Conservation (phyloP, 2,888 invertebrate genomes). For the Melieria crassipennis region DNA sequence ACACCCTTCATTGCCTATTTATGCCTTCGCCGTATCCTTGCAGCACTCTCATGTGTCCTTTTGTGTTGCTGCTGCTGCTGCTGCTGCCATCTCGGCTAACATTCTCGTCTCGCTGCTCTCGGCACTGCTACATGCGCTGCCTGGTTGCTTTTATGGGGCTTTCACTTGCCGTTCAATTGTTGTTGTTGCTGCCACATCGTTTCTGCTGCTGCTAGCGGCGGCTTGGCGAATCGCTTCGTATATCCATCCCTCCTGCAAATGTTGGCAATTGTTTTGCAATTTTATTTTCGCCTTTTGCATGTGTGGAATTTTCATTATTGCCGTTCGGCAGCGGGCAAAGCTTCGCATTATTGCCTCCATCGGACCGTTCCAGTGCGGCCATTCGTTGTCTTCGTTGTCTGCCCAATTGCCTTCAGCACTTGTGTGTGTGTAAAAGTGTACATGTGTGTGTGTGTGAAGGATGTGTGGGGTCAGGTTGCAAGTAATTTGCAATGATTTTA, state of each 20-base stretch:
- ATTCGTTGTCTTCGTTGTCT: neutral
- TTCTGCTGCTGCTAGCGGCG: neutral
- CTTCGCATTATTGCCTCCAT: constrained; percentile 9
- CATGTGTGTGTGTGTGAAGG: constrained; percentile 20
- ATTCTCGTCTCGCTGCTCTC: neutral
- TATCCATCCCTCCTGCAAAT: constrained; percentile 16
- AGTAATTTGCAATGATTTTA: constrained; percentile 39
- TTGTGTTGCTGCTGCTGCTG: constrained; percentile 2
- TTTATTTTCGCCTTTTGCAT: constrained; percentile 21
- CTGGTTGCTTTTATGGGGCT: neutral
- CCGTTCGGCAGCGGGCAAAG: constrained; percentile 17
- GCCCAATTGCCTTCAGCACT: constrained; percentile 14
- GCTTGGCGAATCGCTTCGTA: neutral
- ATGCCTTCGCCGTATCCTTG: no score
- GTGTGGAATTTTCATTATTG: constrained; percentile 29
- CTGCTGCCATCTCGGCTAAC: neutral
- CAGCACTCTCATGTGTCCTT: neutral
- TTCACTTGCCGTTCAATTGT: constrained; percentile 3
- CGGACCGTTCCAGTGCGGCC: neutral
- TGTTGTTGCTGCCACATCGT: constrained; percentile 19
- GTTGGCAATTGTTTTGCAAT: constrained; percentile 35
- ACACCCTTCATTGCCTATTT: no score
- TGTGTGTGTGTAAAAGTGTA: constrained; percentile 16
- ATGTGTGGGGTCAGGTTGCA: constrained; percentile 35
- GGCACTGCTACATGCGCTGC: neutral